Evolutionary conservation across 2,113 vertebrate genomes (phyloP).

Genomic region (Psephotus haematonotus): DNA sequence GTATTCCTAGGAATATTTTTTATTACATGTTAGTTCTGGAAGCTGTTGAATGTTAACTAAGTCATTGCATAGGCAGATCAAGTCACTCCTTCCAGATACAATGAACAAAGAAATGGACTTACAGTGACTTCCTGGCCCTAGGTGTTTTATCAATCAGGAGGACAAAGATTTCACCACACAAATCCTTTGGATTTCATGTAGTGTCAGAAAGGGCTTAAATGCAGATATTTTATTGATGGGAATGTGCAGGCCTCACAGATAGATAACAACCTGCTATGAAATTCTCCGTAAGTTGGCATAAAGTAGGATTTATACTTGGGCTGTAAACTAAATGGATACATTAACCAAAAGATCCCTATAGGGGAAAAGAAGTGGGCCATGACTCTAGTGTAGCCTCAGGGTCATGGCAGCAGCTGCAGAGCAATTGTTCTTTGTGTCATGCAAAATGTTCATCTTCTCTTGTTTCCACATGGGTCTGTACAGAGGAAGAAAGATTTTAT

Average conservation of each 20-base stretch:
- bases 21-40: neutral
- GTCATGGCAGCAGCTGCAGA: constrained; percentile 34
- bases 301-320: constrained; percentile 40
- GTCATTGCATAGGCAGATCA: neutral
- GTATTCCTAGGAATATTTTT: neutral
- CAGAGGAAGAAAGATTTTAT: constrained; percentile 1
- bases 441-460: constrained; percentile 23
- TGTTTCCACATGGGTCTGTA: neutral
- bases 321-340: constrained; percentile 24
- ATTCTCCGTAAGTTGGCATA: neutral
- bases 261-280: neutral
- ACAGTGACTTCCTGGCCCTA: neutral
- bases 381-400: constrained; percentile 33
- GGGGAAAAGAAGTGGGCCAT: constrained; percentile 21
- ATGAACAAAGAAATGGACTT: neutral
- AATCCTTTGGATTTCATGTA: neutral
- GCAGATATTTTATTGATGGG: neutral
- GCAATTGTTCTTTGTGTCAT: constrained; percentile 21
- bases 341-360: constrained; percentile 21
- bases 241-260: neutral
- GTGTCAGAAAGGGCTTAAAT: neutral
- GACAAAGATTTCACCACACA: neutral
- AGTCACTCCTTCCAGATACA: neutral
- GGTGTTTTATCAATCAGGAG: neutral
- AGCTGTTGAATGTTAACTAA: neutral